These are phyloP conservation scores for Leucophora obtusa DNA, from an alignment of 2,888 invertebrate species.

Conservation along the genomic window DNA sequence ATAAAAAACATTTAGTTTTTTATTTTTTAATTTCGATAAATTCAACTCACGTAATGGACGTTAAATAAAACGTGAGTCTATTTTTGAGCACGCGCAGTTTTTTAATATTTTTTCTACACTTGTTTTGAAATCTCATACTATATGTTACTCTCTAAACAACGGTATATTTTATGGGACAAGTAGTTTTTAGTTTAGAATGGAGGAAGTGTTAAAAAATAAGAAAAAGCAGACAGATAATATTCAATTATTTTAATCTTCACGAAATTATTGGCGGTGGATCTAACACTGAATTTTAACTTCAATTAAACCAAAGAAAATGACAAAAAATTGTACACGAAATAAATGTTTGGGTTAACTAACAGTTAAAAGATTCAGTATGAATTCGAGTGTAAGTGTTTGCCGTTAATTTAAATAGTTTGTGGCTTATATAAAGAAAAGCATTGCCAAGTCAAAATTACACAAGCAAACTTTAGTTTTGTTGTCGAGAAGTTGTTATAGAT, in stretches of 20 bases:
- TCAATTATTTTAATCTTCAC: not conserved
- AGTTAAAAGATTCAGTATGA: too few relatives aligned
- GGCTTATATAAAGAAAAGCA: not conserved
- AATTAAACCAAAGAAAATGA: too few relatives aligned
- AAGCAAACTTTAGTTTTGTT: too few relatives aligned
- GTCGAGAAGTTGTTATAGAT: too few relatives aligned
- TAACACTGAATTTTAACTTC: too few relatives aligned
- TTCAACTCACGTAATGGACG: slow-evolving; percentile 52
- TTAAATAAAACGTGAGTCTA: slow-evolving; percentile 56
- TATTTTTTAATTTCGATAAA: slow-evolving; percentile 14
- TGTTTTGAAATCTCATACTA: not conserved
- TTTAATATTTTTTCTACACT: slow-evolving; percentile 8
- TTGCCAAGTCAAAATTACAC: not conserved
- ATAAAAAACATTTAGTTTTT: slow-evolving; percentile 11
- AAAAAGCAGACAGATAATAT: not conserved
- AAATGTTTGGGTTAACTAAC: too few relatives aligned
- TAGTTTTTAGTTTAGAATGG: slow-evolving; percentile 41
- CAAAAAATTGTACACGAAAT: too few relatives aligned
- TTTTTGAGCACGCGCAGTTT: slow-evolving; percentile 58
- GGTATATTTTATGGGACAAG: slow-evolving; percentile 55
- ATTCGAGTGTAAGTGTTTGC: slow-evolving; percentile 2
- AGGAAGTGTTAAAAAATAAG: not conserved
- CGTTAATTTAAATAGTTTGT: not conserved
- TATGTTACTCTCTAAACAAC: slow-evolving; percentile 21
- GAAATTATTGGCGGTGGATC: too few relatives aligned